Evolutionary conservation across 2,888 invertebrate genomes (phyloP), one percentile per base, ranked within the genome.

Genomic region (Polyommatus iphigenia): DNA sequence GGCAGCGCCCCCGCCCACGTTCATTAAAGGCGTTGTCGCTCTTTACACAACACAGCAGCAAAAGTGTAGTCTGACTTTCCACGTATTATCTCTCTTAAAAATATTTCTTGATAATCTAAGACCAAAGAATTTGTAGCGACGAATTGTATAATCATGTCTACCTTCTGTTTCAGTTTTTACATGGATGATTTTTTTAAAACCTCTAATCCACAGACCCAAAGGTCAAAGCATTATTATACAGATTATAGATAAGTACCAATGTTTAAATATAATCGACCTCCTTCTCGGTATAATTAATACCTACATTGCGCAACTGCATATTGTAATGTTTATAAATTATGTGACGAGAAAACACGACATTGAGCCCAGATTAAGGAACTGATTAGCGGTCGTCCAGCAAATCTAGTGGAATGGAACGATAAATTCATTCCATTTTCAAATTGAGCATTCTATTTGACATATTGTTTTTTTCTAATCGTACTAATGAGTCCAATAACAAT

Each of bases 301-400:
- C 59, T n/a, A 62, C 62, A 62, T 62, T 62, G 62, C 62, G 24
- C 62, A 62, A 62, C 62, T 62, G 24, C 62, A 62, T 62, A 24
- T 24, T 1, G 62, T 24, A 62, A 62, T 24, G 62, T 62, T 62
- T 62, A 24, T 24, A 62, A 62, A 62, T 62, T 20, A 62, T 24
- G 24, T 10, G 62, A 62, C 62, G 62, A 62, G 62, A 62, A 62
- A 62, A 62, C 10, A 24, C 20, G 62, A 62, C 24, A 62, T 62
- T 24, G 62, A 24, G 24, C 24, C 1, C 24, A 62, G 62, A 62
- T 62, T 24, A 62, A 24, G 24, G 62, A 62, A 62, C 62, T 62
- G 62, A 62, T 62, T 62, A 62, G 24, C 62, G 24, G 18, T 59
- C 8, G 20, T 62, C 24, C 62, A 62, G 62, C 62, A 62, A 24